A percentile compares a stretch with the other conserved stretches of the same genome.
Conservation (phyloP, 2,113 vertebrate genomes). For the Anser cygnoides region DNA sequence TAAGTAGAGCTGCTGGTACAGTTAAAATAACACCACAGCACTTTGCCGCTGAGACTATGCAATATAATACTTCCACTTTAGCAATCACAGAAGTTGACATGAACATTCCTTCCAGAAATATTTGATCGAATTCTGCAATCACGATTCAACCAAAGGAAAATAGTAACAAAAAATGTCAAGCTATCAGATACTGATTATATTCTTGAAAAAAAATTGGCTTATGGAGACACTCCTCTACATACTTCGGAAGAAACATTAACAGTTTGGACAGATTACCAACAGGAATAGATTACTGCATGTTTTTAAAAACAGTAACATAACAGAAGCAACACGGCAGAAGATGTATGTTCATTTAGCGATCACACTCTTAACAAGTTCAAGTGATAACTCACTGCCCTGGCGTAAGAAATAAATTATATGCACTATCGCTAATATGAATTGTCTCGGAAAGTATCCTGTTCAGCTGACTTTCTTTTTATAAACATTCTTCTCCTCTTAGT, state of each 20-base stretch:
- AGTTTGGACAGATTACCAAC: neutral
- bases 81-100: neutral
- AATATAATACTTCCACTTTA: neutral
- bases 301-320: neutral
- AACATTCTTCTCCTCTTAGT: neutral
- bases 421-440: neutral
- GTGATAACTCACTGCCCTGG: neutral
- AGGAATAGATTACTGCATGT: neutral
- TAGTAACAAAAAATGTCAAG: neutral
- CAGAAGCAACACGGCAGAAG: neutral
- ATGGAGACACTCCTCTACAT: neutral
- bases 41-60: neutral
- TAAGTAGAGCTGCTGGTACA: neutral
- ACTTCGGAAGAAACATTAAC: neutral
- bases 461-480: neutral
- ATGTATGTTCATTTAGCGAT: neutral
- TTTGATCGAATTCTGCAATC: neutral
- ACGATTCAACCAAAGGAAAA: neutral
- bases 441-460: neutral
- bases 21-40: neutral
- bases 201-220: neutral
- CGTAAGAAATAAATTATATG: neutral
- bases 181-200: neutral
- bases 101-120: slow-evolving; percentile 10
- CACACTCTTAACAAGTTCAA: neutral